phyloP scores from a whole-genome alignment of 2,888 invertebrate genomes.

The Gibbula magus region DNA sequence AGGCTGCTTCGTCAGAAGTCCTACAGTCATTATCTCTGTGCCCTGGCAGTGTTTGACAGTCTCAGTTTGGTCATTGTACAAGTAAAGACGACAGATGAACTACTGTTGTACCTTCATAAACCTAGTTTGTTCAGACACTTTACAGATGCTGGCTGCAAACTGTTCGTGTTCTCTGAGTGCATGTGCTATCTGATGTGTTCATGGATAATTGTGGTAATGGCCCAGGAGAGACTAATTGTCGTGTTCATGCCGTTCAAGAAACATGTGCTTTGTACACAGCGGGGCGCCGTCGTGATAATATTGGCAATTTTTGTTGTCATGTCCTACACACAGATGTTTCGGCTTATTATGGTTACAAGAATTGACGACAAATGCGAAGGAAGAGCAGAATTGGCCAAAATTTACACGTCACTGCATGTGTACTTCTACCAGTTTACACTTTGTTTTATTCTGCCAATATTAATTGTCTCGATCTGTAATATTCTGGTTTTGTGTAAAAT shows the following conservation, averaged over 20 bases:
- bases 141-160: slow-evolving; percentile 61
- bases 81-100: slow-evolving; percentile 51
- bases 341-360: slow-evolving; percentile 37
- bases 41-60: slow-evolving; percentile 68
- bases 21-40: slow-evolving; percentile 70
- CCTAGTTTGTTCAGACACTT: slow-evolving; percentile 49
- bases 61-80: slow-evolving; percentile 60
- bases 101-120: slow-evolving; percentile 38
- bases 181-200: slow-evolving; percentile 69
- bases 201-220: slow-evolving; percentile 72
- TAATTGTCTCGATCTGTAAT: slow-evolving; percentile 49
- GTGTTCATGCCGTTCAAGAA: slow-evolving; percentile 70
- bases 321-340: slow-evolving; percentile 65
- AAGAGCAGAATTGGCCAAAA: background rate
- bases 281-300: slow-evolving; percentile 62
- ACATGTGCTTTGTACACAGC: slow-evolving; percentile 59
- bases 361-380: slow-evolving; percentile 26
- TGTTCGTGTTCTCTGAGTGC: slow-evolving; percentile 63
- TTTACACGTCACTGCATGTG: slow-evolving; percentile 48
- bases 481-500: slow-evolving; percentile 48
- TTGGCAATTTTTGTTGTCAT: slow-evolving; percentile 56
- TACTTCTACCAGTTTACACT: slow-evolving; percentile 53
- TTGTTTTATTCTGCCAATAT: slow-evolving; percentile 46
- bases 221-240: slow-evolving; percentile 67
- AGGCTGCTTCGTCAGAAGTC: slow-evolving; percentile 65